These are phyloP conservation scores for Mactra quadrangularis DNA, from an alignment of 1,140 invertebrate genomes.

Conservation along the genomic window DNA sequence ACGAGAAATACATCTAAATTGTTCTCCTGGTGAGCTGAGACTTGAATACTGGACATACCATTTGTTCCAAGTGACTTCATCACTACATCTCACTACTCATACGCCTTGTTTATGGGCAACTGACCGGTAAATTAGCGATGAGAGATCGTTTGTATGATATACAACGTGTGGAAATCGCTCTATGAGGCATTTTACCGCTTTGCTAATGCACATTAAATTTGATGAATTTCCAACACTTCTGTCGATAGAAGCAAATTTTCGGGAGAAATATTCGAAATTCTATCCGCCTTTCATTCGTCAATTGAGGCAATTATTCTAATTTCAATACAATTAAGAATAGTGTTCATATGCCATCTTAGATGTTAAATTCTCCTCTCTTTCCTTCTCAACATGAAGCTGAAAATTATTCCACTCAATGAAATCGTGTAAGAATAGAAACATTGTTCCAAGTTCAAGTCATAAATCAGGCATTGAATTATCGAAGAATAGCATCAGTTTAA, in stretches of 20 bases:
- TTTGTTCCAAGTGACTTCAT: conserved; percentile 27
- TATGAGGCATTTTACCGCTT: conserved; percentile 45
- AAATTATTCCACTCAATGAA: conserved; percentile 42
- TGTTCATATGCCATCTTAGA: conserved; percentile 35
- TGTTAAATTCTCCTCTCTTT: neutral
- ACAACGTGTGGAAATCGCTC: conserved; percentile 39
- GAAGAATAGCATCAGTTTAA: conserved; percentile 18
- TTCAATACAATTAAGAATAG: conserved; percentile 33
- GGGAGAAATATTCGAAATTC: conserved; percentile 55
- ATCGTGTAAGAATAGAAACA: conserved; percentile 47
- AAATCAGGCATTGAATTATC: conserved; percentile 55
- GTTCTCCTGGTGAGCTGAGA: neutral
- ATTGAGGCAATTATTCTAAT: conserved; percentile 50
- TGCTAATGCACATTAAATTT: conserved; percentile 59
- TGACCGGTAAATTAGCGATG: conserved; percentile 58
- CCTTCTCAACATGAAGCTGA: conserved; percentile 4
- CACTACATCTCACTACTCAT: conserved; percentile 26
- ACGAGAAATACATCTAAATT: no score
- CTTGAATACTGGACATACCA: conserved; percentile 13
- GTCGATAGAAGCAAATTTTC: neutral
- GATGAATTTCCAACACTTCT: conserved; percentile 56
- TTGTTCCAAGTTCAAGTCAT: conserved; percentile 50
- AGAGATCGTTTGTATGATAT: conserved; percentile 48
- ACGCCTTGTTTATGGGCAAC: conserved; percentile 51
- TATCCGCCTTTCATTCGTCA: conserved; percentile 34